These are phyloP conservation scores for Octodon degus DNA, from an alignment of 2,113 vertebrate species.

Conservation along the genomic window DNA sequence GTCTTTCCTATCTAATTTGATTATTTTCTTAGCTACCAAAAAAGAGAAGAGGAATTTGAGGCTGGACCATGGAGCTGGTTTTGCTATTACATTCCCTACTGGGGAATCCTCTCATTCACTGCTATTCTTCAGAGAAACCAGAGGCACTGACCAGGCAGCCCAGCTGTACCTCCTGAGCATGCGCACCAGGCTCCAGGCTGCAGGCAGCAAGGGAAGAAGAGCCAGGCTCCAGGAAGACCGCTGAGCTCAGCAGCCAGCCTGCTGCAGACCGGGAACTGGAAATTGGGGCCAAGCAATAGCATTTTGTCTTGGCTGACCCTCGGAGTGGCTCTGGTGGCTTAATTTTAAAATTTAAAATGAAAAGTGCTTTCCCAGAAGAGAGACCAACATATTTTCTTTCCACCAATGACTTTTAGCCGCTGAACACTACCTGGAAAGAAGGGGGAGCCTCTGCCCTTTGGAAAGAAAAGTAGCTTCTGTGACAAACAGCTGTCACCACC, in stretches of 20 bases:
- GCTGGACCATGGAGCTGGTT: not conserved
- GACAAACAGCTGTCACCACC: not conserved
- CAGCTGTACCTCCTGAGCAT: accelerated
- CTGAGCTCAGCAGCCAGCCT: slow-evolving; percentile 39
- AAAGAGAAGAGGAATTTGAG: not conserved
- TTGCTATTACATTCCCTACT: not conserved
- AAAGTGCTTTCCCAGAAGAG: slow-evolving; percentile 36
- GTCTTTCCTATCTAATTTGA: not conserved
- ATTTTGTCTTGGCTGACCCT: slow-evolving; percentile 57
- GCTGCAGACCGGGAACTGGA: slow-evolving; percentile 16
- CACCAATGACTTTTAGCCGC: not conserved
- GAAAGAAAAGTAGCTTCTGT: not conserved
- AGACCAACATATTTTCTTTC: not conserved
- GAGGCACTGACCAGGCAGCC: too few relatives aligned
- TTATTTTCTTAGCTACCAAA: not conserved
- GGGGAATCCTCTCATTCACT: not conserved
- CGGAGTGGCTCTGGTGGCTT: slow-evolving; percentile 18
- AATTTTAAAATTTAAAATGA: slow-evolving; percentile 31
- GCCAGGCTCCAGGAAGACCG: not conserved
- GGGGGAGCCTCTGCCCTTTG: not conserved
- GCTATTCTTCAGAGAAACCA: not conserved
- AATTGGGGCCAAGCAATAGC: slow-evolving; percentile 54
- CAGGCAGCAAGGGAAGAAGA: not conserved
- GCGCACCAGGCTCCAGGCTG: not conserved
- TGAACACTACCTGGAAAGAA: not conserved